Evolutionary conservation across 2,113 vertebrate species (phyloP), one percentile per base, ranked within the genome.

Genomic region (Podarcis cretensis): DNA sequence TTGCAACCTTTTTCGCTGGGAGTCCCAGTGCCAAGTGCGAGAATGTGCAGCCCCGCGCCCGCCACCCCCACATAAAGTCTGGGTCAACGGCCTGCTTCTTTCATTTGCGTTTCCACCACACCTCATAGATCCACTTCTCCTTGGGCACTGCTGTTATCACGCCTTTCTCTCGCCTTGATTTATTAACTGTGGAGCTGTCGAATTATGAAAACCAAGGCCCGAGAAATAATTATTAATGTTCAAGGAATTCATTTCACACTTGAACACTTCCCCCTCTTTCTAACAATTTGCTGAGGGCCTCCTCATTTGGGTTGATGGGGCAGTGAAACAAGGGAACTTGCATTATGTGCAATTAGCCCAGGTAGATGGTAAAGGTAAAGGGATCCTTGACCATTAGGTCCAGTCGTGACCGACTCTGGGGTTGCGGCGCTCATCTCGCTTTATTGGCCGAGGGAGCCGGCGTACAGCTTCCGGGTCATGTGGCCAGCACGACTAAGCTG

Each of bases 101-200:
- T 94, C 88, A 91, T 73, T 89, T 91, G 92, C 84, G 89, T 93
- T 91, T 96, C 87, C 89, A 90, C 81, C 86, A 87, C 94, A 95
- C 92, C 89, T 91, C 90, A 95, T 85, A 91, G 93, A 94, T 95
- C 93, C 77, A 91, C 87, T 86, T 84, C 87, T 92, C 89, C 91
- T 91, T 94, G 91, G 92, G 89, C 85, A 92, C 90, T 88, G 94
- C 91, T 94, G 89, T 95, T 96, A 91, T 91, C 87, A 92, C 91
- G 89, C 91, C 92, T 94, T 91, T 93, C 85, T 81, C 94, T 90
- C 75, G 87, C 90, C 92, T 89, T 96, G 95, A 96, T 96, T 96
- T 96, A 96, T 97, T 94, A 96, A 95, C 96, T 96, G 94, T 93
- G 94, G 94, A 95, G 89, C 85, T 93, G 95, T 95, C 94, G 90